Conservation (phyloP, 2,797 vertebrate genomes). For the Cyclopterus lumpus region DNA sequence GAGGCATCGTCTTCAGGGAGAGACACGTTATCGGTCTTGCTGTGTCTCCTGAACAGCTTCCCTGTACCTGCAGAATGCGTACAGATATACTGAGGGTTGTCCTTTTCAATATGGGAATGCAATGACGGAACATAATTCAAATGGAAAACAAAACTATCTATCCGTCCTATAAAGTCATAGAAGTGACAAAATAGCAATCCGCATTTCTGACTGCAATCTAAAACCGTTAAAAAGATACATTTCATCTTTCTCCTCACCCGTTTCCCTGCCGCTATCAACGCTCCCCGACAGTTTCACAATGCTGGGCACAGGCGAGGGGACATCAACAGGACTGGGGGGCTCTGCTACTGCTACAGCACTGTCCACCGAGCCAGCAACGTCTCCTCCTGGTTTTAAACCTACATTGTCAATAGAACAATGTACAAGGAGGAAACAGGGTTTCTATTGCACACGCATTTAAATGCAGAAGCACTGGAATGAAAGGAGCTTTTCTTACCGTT, state of each 20-base stretch:
- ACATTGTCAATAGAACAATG: not conserved
- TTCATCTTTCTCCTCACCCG: conserved; percentile 72
- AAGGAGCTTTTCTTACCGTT: conserved; percentile 72
- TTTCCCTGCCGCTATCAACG: conserved; percentile 83
- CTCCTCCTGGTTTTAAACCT: conserved; percentile 55
- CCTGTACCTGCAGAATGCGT: conserved; percentile 62
- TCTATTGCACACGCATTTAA: not conserved
- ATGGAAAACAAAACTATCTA: not conserved
- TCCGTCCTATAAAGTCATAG: not conserved
- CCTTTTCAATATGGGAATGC: not conserved
- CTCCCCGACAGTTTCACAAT: conserved; percentile 93
- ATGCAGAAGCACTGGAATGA: not conserved
- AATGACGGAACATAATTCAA: not conserved
- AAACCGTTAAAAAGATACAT: not conserved
- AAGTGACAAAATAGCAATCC: not conserved
- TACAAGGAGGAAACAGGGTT: not conserved
- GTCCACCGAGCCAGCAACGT: conserved; percentile 76
- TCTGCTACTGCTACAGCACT: conserved; percentile 80
- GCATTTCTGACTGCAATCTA: not conserved
- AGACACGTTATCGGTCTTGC: conserved; percentile 81
- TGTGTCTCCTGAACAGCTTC: conserved; percentile 83
- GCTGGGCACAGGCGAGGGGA: conserved; percentile 80
- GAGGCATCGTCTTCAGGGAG: conserved; percentile 75
- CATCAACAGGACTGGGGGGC: conserved; percentile 74
- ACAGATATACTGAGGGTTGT: not conserved